These are phyloP conservation scores for Enteromius fasciolatus DNA, from an alignment of 2,797 vertebrate species.

Conservation along the genomic window DNA sequence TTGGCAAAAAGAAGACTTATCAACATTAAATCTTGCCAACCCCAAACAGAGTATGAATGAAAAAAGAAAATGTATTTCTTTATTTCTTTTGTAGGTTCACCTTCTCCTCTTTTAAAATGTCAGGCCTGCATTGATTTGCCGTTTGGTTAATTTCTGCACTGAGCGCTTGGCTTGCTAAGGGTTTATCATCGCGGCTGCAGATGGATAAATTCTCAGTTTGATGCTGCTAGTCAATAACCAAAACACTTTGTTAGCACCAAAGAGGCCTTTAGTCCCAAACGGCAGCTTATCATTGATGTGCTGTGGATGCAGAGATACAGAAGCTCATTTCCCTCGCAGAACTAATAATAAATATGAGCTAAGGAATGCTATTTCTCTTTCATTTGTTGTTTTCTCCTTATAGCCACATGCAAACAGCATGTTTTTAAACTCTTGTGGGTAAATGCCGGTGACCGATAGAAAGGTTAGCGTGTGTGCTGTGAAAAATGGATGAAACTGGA, in stretches of 20 bases:
- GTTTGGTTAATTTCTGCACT: neutral
- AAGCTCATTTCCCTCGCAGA: neutral
- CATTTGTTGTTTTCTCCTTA: neutral
- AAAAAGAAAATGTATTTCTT: neutral
- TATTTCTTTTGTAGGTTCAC: neutral
- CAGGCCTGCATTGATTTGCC: neutral
- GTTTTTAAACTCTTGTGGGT: neutral
- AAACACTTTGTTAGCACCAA: slow-evolving; percentile 17
- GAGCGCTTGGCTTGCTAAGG: neutral
- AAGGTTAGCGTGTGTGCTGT: neutral
- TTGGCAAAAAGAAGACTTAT: neutral
- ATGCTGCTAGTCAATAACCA: slow-evolving; percentile 9
- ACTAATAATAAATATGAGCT: neutral
- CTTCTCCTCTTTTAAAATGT: neutral
- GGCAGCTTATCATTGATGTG: slow-evolving; percentile 26
- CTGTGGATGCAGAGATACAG: neutral
- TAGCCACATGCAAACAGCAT: neutral
- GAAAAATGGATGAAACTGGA: neutral
- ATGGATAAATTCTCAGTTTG: slow-evolving; percentile 15
- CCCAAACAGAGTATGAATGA: neutral
- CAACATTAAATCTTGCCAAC: neutral
- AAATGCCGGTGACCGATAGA: neutral
- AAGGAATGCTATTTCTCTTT: neutral
- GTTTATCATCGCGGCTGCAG: neutral
- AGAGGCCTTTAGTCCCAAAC: slow-evolving; percentile 1